phyloP scores from a whole-genome alignment of 2,888 invertebrate genomes.

The Atrina japonica region DNA sequence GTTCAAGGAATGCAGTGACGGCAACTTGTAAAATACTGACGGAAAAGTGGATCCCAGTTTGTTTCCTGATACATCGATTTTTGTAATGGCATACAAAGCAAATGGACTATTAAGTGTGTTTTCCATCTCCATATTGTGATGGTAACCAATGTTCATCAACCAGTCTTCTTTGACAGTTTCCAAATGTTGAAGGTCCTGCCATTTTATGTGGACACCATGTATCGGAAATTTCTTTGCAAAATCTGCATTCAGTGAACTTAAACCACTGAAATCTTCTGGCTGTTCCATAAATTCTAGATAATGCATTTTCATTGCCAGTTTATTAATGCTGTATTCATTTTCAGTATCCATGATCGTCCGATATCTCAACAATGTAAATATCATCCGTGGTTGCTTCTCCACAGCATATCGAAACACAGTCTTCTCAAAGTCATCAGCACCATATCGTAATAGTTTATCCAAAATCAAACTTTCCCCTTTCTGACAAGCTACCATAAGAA shows the following conservation, averaged over 20 bases:
- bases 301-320: conserved; percentile 88
- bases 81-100: conserved; percentile 94
- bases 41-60: conserved; percentile 88
- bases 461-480: conserved; percentile 87
- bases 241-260: conserved; percentile 52
- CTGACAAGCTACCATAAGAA: conserved; percentile 86
- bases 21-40: conserved; percentile 87
- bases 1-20: conserved; percentile 91
- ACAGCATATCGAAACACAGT: conserved; percentile 89
- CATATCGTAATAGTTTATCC: conserved; percentile 89
- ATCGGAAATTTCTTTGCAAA: conserved; percentile 58
- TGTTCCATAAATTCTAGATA: conserved; percentile 83
- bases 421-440: conserved; percentile 92
- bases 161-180: conserved; percentile 87
- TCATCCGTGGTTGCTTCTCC: conserved; percentile 81
- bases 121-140: conserved; percentile 91
- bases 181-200: conserved; percentile 89
- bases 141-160: conserved; percentile 91
- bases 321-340: conserved; percentile 93
- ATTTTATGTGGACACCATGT: conserved; percentile 90
- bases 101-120: conserved; percentile 85
- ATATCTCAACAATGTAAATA: conserved; percentile 90
- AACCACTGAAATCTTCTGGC: conserved; percentile 75
- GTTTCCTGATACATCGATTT: conserved; percentile 96
- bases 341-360: conserved; percentile 89